A percentile compares a stretch with the other conserved stretches of the same genome.
Conservation (phyloP, 2,113 vertebrate species). For the Malaclemys terrapin region DNA sequence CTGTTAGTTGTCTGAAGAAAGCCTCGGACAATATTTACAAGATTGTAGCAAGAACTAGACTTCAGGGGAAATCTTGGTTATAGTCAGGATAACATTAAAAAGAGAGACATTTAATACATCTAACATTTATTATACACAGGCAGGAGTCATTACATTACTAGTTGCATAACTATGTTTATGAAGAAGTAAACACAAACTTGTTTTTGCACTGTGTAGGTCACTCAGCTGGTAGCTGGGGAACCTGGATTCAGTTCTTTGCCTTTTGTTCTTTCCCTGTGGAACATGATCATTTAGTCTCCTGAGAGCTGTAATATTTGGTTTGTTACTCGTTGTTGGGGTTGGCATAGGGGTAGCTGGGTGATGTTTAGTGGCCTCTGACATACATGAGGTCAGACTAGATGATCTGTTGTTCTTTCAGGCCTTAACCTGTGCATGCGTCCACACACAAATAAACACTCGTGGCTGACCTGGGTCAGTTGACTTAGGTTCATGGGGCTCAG, state of each 20-base stretch:
- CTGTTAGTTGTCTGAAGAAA: no score
- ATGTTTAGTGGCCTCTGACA: background rate
- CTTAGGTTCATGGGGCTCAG: no score
- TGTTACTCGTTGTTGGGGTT: background rate
- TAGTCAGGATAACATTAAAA: background rate
- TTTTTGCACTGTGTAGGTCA: background rate
- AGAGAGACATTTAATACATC: background rate
- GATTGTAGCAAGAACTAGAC: background rate
- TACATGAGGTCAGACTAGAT: background rate
- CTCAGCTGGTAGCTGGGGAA: background rate
- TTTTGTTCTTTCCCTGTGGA: background rate
- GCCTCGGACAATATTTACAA: background rate
- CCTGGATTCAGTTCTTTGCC: background rate
- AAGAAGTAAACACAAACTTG: background rate
- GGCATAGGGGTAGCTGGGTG: background rate
- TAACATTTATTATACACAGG: background rate
- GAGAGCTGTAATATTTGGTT: background rate
- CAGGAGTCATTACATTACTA: background rate
- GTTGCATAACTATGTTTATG: background rate
- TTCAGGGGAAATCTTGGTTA: background rate
- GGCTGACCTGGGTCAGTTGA: no score
- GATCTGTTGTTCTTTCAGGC: no score
- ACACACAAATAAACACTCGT: no score
- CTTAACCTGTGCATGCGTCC: no score
- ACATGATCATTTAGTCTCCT: background rate